Base-by-base conservation (phyloP, 53 echinoderm and acorn worm species). In the Patiria pectinifera region DNA sequence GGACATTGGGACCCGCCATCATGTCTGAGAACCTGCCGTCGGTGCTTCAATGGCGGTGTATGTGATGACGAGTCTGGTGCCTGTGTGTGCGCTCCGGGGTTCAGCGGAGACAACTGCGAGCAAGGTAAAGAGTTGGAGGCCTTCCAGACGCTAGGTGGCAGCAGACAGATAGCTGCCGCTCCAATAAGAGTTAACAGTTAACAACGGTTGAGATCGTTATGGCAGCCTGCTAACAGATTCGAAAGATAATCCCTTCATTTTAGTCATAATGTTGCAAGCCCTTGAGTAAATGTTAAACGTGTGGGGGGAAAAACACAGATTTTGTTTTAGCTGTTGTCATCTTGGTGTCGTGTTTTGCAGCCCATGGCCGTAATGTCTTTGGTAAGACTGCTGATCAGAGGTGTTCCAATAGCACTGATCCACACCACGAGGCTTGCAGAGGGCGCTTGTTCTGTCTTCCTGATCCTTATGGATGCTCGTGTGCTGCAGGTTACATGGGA, bases 401-500 rank as follows among this genome's bases (percentile, higher is more conserved):
- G 5, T 94, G 94, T 43, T 75, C 87, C 19, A 23, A 80, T 62
- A 69, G 45, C 14, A 80, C 78, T 3, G 84, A 72, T 76, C 76
- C 71, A 69, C 83, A 92, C 45, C 35, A 61, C 71, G 62, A 74
- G n/a, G 85, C 26, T 21, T 93, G 93, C 83, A 14, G 90, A 46
- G 94, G 92, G 46, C 92, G 85, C 18, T 87, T 94, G 45, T 94
- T 94, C 83, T 92, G 94, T 74, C 92, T 92, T 23, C 94, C 92
- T 59, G 94, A 94, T 47, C 94, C 94, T 43, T 94, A 86, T 77
- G 94, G 94, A 25, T 94, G 94, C 92, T 86, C 94, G 46, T 94
- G 94, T 94, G 87, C 82, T 61, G 87, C 94, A 10, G 94, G 94
- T 21, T 94, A 82, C 78, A 86, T 60, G 83, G 94, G 94, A 76